Base-by-base conservation (phyloP, 2,797 vertebrate species). In the Loris lydekkerianus region DNA sequence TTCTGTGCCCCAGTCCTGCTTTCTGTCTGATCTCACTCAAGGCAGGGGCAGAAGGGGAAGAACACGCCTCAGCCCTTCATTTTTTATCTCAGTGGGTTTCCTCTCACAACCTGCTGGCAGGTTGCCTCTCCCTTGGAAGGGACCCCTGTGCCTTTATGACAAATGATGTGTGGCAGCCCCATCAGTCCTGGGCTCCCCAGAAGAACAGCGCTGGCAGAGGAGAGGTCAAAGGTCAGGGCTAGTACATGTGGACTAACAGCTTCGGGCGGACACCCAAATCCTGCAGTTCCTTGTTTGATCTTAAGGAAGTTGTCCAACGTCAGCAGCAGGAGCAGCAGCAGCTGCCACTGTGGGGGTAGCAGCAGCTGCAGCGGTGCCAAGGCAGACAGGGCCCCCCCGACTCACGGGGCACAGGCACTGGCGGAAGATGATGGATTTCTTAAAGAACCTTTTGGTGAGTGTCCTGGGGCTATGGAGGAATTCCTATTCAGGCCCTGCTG, bases 381-480 rank as follows among this genome's bases (percentile, higher is more conserved):
- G 82, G 46, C 56, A 2, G 56, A 14, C 63, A 11, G 61, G 56
- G 29, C 10, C 70, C 81, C 60, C 60, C 76, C 6, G 10, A 29
- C 76, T 10, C 0, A 3, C 84, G 3, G 31, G 29, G 58, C 53
- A 31, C 31, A 10, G 34, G 10, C 34, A 6, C 27, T 2, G 37
- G 3, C 18, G 61, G 91, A 94, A 91, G 90, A 96, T 95, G 96
- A 98, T 95, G 98, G 98, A 98, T 95, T 98, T 98, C 96, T 89
- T 98, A 58, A 86, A 67, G 97, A 98, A 49, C 34, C 6, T 98
- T 77, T 83, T 98, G 98, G 98, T 98, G 96, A 98, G 98, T 98
- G 96, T 58, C 67, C 7, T 31, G 1, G 1, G 4, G 0, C 0
- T 65, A 4, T 61, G 70, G 63, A 67, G 11, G 20, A 70, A 23